phyloP scores from a whole-genome alignment of 2,113 vertebrate species.

The Ailuropoda melanoleuca region DNA sequence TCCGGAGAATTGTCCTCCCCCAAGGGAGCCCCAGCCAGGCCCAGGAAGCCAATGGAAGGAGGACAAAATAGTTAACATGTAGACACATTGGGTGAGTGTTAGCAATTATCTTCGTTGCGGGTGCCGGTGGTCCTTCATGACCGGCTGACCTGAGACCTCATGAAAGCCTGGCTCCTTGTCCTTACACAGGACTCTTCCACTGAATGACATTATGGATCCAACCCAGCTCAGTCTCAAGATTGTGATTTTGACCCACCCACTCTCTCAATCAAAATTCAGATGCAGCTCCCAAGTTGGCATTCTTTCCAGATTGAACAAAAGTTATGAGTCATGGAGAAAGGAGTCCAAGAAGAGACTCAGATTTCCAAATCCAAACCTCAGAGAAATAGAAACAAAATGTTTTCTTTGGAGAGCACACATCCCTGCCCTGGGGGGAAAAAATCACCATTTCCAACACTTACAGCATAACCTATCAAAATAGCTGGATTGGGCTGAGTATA shows the following conservation, averaged over 20 bases:
- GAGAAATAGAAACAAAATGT: slow-evolving; percentile 46
- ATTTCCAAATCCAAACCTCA: slow-evolving; percentile 30
- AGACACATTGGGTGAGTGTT: not conserved
- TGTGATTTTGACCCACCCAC: not conserved
- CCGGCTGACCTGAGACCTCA: not conserved
- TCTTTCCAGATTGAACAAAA: slow-evolving; percentile 25
- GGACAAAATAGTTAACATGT: not conserved
- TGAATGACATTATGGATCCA: not conserved
- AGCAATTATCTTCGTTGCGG: not conserved
- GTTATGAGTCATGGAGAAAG: slow-evolving; percentile 17
- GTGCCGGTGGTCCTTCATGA: not conserved
- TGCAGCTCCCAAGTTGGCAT: not conserved
- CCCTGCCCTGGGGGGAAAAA: not conserved
- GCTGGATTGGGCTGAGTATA: not conserved
- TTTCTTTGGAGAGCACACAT: not conserved
- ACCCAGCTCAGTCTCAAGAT: not conserved
- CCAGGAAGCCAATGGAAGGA: not conserved
- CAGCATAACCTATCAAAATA: not conserved
- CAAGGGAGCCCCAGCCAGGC: not conserved
- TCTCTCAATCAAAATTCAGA: not conserved
- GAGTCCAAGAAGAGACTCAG: not conserved
- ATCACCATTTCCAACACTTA: not conserved
- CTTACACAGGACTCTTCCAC: not conserved
- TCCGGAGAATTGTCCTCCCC: not conserved
- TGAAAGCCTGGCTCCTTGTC: too few relatives aligned